These are phyloP conservation scores for Synanthedon andrenaeformis DNA, from an alignment of 2,888 invertebrate genomes.

Conservation along the genomic window DNA sequence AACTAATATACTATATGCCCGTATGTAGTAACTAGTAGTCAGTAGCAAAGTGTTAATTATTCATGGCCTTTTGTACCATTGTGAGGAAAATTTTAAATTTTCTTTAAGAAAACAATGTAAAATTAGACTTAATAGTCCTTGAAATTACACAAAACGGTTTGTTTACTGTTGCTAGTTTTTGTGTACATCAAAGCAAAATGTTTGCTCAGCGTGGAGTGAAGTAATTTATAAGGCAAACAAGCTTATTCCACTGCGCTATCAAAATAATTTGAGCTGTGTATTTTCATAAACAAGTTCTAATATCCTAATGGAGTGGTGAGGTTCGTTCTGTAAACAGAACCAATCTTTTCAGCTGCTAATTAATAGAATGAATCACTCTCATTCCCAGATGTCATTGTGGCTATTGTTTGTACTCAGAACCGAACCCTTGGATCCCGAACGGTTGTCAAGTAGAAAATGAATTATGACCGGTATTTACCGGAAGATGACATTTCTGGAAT, in stretches of 20 bases:
- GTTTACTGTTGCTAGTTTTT: neutral
- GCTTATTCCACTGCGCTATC: conserved; percentile 10
- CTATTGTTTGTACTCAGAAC: conserved; percentile 23
- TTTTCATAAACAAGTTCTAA: conserved; percentile 11
- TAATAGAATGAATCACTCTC: conserved; percentile 45
- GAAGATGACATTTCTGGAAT: conserved; percentile 66
- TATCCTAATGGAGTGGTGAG: neutral
- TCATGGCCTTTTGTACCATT: too few species aligned
- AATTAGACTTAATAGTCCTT: too few species aligned
- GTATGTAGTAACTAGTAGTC: too few species aligned
- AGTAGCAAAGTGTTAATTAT: too few species aligned
- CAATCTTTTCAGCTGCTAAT: conserved; percentile 42
- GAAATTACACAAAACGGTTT: neutral
- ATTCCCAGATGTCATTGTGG: conserved; percentile 26
- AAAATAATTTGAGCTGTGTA: conserved; percentile 1
- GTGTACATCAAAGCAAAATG: conserved; percentile 4
- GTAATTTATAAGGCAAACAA: conserved; percentile 19
- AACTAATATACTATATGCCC: too few species aligned
- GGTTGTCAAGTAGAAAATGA: conserved; percentile 32
- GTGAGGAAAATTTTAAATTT: too few species aligned
- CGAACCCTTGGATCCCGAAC: conserved; percentile 15
- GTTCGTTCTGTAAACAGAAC: conserved; percentile 7
- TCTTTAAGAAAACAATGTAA: too few species aligned
- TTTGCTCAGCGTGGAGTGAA: conserved; percentile 4
- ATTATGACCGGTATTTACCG: conserved; percentile 56